Evolutionary conservation across 23 tunicate genomes (phyloP), one percentile per base, ranked within the genome.

Genomic region (Trididemnum clinides): DNA sequence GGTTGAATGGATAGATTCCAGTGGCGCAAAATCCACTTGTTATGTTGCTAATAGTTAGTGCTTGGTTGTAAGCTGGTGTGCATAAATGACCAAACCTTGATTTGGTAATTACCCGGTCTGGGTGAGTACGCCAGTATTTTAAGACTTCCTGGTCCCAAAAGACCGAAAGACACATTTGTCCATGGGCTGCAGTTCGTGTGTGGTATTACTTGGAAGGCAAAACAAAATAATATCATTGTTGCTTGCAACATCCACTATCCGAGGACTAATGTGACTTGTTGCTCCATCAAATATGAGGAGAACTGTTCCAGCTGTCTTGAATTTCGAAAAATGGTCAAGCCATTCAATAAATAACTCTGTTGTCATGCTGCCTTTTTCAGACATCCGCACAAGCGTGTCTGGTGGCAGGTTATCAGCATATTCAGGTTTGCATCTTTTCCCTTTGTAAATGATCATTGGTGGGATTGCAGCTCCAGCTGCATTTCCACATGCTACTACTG

Each of bases 21-120:
- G 77, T 82, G 34, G 76, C 75, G 7, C 77, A 7, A 65, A 82
- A 82, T 1, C 86, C 86, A 82, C 35, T 63, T 28, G 58, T 28
- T 28, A 82, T 82, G 63, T 82, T 82, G 76, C 62, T 22, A 26
- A 64, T 80, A 29, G 75, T 36, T n/a, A 82, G 59, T 25, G 86
- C 77, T 82, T 82, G 35, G 76, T 82, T 64, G 75, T 64, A 82
- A 23, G 59, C 86, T 28, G 77, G 86, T 63, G 86, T 35, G 86
- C 86, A 82, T 36, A 82, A 19, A 65, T 6, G 22, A 4, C 76
- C 86, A 82, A 82, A 59, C 37, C 86, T 64, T 64, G 86, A 33
- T 64, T 82, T 82, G 25, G 77, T 64, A 25, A 64, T 64, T 34
- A 33, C 25, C 5, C 86, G 76, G n/a, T 82, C 86, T 38, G 86